Evolutionary conservation across 2,888 invertebrate genomes (phyloP).

Genomic region (Macrosiphum euphorbiae): DNA sequence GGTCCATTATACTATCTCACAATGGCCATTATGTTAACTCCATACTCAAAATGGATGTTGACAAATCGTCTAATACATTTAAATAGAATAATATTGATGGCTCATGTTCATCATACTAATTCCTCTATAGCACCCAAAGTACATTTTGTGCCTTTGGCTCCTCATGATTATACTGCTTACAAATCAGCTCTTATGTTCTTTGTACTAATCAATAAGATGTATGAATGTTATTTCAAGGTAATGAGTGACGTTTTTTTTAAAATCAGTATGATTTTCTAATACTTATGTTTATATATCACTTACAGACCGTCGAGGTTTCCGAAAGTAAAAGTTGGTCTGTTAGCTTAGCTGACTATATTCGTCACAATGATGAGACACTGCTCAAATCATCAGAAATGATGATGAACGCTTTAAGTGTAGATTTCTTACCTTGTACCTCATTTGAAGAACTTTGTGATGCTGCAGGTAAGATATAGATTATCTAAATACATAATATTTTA

Average conservation of each 20-base stretch:
- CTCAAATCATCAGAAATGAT: constrained; percentile 89
- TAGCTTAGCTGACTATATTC: constrained; percentile 90
- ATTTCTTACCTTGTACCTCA: constrained; percentile 89
- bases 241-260: constrained; percentile 67
- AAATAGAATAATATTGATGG: constrained; percentile 81
- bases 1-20: constrained; percentile 91
- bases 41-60: constrained; percentile 81
- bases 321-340: constrained; percentile 89
- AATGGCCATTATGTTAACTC: constrained; percentile 84
- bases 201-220: constrained; percentile 87
- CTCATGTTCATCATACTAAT: constrained; percentile 80
- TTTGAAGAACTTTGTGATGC: constrained; percentile 95
- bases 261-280: not conserved
- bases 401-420: constrained; percentile 86
- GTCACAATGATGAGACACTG: constrained; percentile 92
- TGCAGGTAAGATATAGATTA: constrained; percentile 74
- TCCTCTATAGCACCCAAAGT: constrained; percentile 70
- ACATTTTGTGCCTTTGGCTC: constrained; percentile 71
- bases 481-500: not conserved
- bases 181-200: constrained; percentile 86
- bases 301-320: constrained; percentile 78
- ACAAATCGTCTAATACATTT: constrained; percentile 80
- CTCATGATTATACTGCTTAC: constrained; percentile 83
- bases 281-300: constrained; percentile 66
- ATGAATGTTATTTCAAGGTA: constrained; percentile 88